A percentile compares a stretch with the other conserved stretches of the same genome.
Evolutionary conservation across 2,113 vertebrate genomes (phyloP).

Genomic region (Pyxicephalus adspersus): DNA sequence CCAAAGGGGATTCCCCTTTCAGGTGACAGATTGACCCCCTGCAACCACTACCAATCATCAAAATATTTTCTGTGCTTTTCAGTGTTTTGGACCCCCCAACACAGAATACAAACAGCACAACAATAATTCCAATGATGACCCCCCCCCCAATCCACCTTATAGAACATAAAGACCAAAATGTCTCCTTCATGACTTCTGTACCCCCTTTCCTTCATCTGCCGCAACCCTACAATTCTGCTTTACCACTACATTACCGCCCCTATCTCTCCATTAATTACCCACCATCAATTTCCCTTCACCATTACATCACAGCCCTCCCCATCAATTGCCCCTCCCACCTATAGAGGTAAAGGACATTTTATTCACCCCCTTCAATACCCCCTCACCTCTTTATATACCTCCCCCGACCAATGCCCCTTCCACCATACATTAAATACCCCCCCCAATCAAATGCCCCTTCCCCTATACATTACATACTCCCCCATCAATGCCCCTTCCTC

Average conservation of each 20-base stretch:
- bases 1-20: no score
- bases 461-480: neutral
- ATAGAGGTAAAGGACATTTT: no score
- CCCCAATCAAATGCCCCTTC: neutral
- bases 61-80: no score
- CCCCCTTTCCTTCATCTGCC: neutral
- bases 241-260: neutral
- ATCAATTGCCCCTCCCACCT: neutral
- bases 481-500: no score
- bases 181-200: neutral
- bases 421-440: neutral
- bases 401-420: neutral
- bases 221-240: neutral
- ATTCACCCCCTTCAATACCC: neutral
- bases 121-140: no score
- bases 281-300: neutral
- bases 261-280: neutral
- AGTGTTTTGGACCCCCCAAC: no score
- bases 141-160: no score
- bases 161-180: no score
- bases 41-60: no score
- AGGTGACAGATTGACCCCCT: no score
- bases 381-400: neutral
- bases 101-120: no score
- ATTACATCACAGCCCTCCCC: neutral